These are phyloP conservation scores for Agapornis roseicollis DNA, from an alignment of 2,113 vertebrate species.

Conservation along the genomic window DNA sequence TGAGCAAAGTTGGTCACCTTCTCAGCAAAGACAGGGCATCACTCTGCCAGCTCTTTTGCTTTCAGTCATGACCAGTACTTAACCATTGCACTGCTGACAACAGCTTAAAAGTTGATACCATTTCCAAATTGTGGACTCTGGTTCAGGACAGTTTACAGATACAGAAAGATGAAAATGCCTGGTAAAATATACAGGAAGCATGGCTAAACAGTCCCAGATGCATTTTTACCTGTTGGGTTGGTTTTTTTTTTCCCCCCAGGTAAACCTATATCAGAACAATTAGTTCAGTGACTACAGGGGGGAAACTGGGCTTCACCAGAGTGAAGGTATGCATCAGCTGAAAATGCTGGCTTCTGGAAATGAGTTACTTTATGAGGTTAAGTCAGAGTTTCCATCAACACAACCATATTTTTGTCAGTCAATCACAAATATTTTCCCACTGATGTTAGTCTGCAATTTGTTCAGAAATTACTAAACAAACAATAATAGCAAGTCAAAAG, in stretches of 20 bases:
- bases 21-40: background rate
- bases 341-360: conserved; percentile 3
- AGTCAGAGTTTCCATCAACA: conserved; percentile 30
- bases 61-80: background rate
- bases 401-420: background rate
- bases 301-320: background rate
- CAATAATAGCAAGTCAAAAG: conserved; percentile 12
- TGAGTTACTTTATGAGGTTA: background rate
- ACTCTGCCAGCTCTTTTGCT: background rate
- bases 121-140: background rate
- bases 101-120: background rate
- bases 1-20: background rate
- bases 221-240: background rate
- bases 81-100: background rate
- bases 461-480: background rate
- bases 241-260: background rate
- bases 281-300: background rate
- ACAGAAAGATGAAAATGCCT: background rate
- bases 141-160: background rate
- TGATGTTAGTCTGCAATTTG: conserved; percentile 11
- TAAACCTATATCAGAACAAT: background rate
- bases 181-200: background rate
- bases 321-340: background rate
- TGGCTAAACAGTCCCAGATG: background rate
- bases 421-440: conserved; percentile 49